Base-by-base conservation (phyloP, 2,888 invertebrate species). In the Papilio protenor region DNA sequence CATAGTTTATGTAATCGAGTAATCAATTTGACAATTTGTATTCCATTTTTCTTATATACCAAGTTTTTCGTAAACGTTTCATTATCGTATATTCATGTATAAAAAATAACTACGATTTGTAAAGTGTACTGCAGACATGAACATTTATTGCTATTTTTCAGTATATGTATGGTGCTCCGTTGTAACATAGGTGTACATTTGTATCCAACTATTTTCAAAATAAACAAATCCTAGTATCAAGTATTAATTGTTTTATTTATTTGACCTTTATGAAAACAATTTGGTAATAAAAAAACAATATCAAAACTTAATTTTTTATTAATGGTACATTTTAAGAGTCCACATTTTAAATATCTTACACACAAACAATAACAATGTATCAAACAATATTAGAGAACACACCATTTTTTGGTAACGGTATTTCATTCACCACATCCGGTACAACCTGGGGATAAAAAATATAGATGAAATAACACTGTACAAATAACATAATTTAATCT, bases 151-250 rank as follows among this genome's bases (percentile, higher is more conserved):
- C 91, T 89, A 88, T 91, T 89, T 90, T 85, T 90, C 91, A 90
- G 79, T 27, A 47, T 92, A 47, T 92, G 91, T 92, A 93, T 93
- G 94, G 94, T 94, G 94, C 94, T 94, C 92, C 92, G 89, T 86
- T 90, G 88, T 91, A 90, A 85, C 82, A 89, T 92, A 91, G 88
- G 86, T 92, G 92, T 91, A 93, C 90, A 92, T 92, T 92, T 92
- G 90, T 92, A 92, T 90, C 90, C 92, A 89, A 87, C 87, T 87
- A 92, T 91, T 92, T 91, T 92, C 90, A 84, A 91, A 93, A 91
- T 93, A 93, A 93, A 93, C 87, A 88, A 89, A 87, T 87, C 88
- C 86, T 92, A 91, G 89, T 87, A 87, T 88, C 87, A 49, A 77
- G 87, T 84, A 83, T 82, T 64, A 72, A 49, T 71, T 49, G 70